Conservation (phyloP, 2,797 vertebrate genomes). For the Pogoniulus pusillus region DNA sequence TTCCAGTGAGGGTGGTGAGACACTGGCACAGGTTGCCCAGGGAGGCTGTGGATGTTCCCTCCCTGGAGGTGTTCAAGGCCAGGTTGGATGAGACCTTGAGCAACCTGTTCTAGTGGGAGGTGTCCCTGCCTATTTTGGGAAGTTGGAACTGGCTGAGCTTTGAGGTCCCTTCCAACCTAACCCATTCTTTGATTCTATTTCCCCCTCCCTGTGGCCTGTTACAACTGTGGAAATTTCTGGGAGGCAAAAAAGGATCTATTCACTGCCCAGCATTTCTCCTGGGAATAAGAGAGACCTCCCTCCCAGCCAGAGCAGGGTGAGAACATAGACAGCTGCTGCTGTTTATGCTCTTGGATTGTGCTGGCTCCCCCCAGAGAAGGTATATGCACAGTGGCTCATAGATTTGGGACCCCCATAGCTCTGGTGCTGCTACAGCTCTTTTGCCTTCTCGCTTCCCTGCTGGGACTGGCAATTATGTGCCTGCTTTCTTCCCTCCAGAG, state of each 20-base stretch:
- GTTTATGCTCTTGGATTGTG: not conserved
- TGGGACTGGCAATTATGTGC: not conserved
- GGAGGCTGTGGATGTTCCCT: too few species aligned
- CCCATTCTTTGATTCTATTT: too few species aligned
- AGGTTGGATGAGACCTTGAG: too few species aligned
- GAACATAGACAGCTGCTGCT: slow-evolving; percentile 2
- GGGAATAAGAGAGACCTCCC: not conserved
- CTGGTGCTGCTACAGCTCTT: not conserved
- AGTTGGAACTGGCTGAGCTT: too few species aligned
- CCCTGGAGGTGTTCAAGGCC: too few species aligned
- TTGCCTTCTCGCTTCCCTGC: not conserved
- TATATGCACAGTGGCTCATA: not conserved
- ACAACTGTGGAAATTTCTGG: not conserved
- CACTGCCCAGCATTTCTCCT: not conserved
- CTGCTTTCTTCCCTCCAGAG: not conserved
- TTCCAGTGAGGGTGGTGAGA: too few species aligned
- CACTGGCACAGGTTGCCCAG: too few species aligned
- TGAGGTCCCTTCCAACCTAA: too few species aligned
- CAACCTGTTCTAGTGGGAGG: too few species aligned
- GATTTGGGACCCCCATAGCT: not conserved
- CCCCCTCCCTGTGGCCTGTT: not conserved
- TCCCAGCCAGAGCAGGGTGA: not conserved
- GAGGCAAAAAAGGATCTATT: not conserved
- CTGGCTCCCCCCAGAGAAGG: slow-evolving; percentile 6
- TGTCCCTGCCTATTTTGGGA: too few species aligned